phyloP scores from a whole-genome alignment of 1,140 invertebrate species.

The Drosophila murphyi region DNA sequence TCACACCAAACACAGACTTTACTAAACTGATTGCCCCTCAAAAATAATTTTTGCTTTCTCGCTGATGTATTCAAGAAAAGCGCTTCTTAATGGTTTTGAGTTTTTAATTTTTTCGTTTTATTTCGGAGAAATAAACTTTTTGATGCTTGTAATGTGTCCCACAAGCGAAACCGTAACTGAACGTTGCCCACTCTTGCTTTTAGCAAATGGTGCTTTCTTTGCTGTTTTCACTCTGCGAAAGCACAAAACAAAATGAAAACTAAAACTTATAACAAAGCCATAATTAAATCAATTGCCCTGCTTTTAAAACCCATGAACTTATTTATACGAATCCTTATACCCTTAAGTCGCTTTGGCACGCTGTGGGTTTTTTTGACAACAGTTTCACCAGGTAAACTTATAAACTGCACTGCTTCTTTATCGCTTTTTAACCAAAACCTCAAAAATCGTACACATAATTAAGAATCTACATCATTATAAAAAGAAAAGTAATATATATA shows the following conservation, averaged over 20 bases:
- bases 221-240: conserved; percentile 50
- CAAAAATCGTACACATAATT: conserved; percentile 43
- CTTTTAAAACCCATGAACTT: conserved; percentile 55
- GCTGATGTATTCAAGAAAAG: conserved; percentile 73
- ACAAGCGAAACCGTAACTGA: conserved; percentile 54
- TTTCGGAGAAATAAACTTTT: conserved; percentile 52
- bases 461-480: conserved; percentile 38
- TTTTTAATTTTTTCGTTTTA: conserved; percentile 59
- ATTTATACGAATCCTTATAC: conserved; percentile 59
- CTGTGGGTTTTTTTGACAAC: conserved; percentile 85
- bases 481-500: background rate
- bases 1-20: conserved; percentile 8
- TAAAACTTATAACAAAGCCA: conserved; percentile 6
- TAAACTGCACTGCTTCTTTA: conserved; percentile 82
- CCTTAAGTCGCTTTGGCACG: conserved; percentile 86
- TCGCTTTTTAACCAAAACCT: conserved; percentile 60
- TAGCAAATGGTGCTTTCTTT: conserved; percentile 74
- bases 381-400: conserved; percentile 85
- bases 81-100: conserved; percentile 74
- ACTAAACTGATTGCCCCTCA: conserved; percentile 68
- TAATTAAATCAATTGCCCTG: conserved; percentile 37
- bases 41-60: conserved; percentile 70
- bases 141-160: conserved; percentile 31
- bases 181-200: conserved; percentile 59
- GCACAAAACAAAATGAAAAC: conserved; percentile 18